These are phyloP conservation scores for Acomys russatus DNA, from an alignment of 2,797 vertebrate species.

Conservation along the genomic window DNA sequence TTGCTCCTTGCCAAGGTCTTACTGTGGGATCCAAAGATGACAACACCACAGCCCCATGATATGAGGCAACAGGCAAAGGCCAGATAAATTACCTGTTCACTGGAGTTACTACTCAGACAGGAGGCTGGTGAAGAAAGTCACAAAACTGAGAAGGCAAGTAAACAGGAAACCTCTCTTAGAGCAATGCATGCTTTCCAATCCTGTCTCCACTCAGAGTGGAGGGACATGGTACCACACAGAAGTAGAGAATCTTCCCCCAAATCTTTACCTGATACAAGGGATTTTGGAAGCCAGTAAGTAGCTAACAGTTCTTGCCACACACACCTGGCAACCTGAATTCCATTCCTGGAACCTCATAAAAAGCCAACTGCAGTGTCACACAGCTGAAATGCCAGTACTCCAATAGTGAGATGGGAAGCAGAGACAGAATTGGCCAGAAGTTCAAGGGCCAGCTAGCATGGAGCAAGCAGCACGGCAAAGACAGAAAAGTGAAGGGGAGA, in stretches of 20 bases:
- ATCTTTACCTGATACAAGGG: neutral
- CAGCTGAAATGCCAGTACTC: neutral
- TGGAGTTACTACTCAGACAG: neutral
- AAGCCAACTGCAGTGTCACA: neutral
- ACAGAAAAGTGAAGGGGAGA: neutral
- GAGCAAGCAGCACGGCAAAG: too few relatives aligned
- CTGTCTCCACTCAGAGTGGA: neutral
- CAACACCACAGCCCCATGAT: neutral
- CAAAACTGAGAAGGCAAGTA: neutral
- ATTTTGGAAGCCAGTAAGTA: neutral
- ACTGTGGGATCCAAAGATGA: slow-evolving; percentile 27
- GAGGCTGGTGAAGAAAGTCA: neutral
- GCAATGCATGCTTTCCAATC: neutral
- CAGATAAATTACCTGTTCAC: neutral
- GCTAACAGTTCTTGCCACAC: neutral
- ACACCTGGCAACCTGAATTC: neutral
- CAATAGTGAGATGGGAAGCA: neutral
- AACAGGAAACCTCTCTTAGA: neutral
- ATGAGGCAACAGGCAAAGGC: neutral
- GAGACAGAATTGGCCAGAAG: neutral
- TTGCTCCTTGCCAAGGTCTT: slow-evolving; percentile 34
- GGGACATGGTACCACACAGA: neutral
- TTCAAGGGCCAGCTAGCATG: too few relatives aligned
- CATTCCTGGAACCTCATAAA: neutral
- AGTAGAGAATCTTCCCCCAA: neutral